Conservation (phyloP, 2,888 invertebrate species). For the Acrobasis consociella region DNA sequence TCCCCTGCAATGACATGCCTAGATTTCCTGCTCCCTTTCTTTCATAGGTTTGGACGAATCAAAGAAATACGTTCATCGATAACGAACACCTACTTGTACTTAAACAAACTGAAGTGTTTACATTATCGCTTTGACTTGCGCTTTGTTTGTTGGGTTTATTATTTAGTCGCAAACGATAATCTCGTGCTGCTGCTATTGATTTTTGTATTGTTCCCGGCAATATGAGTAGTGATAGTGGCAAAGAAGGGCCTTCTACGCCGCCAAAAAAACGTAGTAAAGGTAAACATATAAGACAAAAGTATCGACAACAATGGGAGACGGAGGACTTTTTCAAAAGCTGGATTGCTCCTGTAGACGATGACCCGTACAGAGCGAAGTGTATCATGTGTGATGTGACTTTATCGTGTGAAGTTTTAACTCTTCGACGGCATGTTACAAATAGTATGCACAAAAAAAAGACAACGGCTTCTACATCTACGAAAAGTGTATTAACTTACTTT, state of each 20-base stretch:
- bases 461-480: neutral
- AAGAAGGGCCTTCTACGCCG: constrained; percentile 23
- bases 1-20: too few relatives aligned
- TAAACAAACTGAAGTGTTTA: too few relatives aligned
- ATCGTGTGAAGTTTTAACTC: constrained; percentile 27
- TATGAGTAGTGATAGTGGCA: constrained; percentile 20
- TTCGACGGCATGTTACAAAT: constrained; percentile 20
- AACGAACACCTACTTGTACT: too few relatives aligned
- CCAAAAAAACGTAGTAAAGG: constrained; percentile 24
- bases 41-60: too few relatives aligned
- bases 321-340: constrained; percentile 26
- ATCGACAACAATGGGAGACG: constrained; percentile 28
- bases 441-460: constrained; percentile 8
- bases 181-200: too few relatives aligned
- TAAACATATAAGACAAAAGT: constrained; percentile 26
- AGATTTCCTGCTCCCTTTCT: too few relatives aligned
- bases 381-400: constrained; percentile 19
- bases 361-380: constrained; percentile 26
- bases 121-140: too few relatives aligned
- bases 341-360: constrained; percentile 28
- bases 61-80: too few relatives aligned
- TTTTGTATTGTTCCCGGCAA: too few relatives aligned
- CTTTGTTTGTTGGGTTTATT: too few relatives aligned
- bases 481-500: neutral
- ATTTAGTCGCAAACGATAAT: too few relatives aligned